Evolutionary conservation across 1,140 invertebrate genomes (phyloP).

Genomic region (Lepidotrigona ventralis): DNA sequence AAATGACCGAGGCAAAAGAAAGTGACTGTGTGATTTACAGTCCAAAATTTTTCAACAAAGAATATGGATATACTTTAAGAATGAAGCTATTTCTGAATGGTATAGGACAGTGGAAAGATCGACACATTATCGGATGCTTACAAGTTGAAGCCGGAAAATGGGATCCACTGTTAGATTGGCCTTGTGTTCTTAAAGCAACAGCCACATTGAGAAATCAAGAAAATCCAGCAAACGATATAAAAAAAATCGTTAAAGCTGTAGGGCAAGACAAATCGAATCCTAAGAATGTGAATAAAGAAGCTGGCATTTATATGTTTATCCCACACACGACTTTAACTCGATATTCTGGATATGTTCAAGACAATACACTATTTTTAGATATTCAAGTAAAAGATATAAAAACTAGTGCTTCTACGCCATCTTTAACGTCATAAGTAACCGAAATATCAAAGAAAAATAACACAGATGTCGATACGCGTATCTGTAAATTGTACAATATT

Average conservation of each 20-base stretch:
- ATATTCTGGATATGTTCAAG: conserved; percentile 82
- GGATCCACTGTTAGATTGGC: conserved; percentile 86
- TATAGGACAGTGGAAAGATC: conserved; percentile 86
- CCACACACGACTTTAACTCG: conserved; percentile 85
- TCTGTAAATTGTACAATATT: neutral
- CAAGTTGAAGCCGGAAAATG: conserved; percentile 85
- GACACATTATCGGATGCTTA: conserved; percentile 85
- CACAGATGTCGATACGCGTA: neutral
- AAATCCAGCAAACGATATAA: conserved; percentile 75
- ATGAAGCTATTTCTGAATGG: conserved; percentile 86
- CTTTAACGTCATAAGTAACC: conserved; percentile 27
- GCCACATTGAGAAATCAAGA: conserved; percentile 84
- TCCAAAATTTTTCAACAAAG: conserved; percentile 84
- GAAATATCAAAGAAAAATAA: conserved; percentile 6
- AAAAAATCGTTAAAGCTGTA: conserved; percentile 80
- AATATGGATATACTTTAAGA: conserved; percentile 86
- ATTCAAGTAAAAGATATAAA: conserved; percentile 78
- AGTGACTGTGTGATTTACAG: conserved; percentile 83
- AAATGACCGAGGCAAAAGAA: conserved; percentile 84
- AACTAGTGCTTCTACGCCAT: conserved; percentile 58
- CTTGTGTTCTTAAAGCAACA: conserved; percentile 83
- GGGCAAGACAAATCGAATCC: conserved; percentile 76
- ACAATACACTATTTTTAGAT: conserved; percentile 85
- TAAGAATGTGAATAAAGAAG: conserved; percentile 80
- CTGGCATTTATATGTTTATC: conserved; percentile 86